These are phyloP conservation scores for Hyphantria cunea DNA, from an alignment of 1,140 invertebrate genomes.

Conservation along the genomic window DNA sequence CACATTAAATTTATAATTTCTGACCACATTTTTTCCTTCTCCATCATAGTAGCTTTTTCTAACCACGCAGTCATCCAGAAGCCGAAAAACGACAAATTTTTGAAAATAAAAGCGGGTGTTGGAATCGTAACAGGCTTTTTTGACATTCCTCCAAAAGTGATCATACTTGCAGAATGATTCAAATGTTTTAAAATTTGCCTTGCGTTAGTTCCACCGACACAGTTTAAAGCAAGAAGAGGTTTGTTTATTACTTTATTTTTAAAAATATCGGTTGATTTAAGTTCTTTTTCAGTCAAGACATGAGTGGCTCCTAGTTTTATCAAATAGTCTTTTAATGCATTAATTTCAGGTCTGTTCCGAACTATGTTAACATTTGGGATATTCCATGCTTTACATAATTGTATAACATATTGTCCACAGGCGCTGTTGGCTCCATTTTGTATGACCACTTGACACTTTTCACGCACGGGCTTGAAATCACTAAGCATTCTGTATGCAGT, in stretches of 20 bases:
- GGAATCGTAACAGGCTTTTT: slow-evolving; percentile 93
- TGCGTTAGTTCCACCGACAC: slow-evolving; percentile 96
- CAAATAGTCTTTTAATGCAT: slow-evolving; percentile 87
- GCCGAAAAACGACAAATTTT: slow-evolving; percentile 92
- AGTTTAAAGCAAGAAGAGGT: slow-evolving; percentile 95
- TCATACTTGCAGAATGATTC: slow-evolving; percentile 88
- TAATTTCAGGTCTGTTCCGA: slow-evolving; percentile 89
- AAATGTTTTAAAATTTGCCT: slow-evolving; percentile 91
- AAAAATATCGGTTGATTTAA: slow-evolving; percentile 88
- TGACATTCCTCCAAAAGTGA: slow-evolving; percentile 99
- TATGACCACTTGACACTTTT: slow-evolving; percentile 87
- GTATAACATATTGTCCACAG: slow-evolving; percentile 97
- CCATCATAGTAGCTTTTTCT: slow-evolving; percentile 77
- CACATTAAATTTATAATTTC: slow-evolving; percentile 89
- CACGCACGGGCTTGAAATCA: slow-evolving; percentile 91
- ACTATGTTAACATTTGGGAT: slow-evolving; percentile 94
- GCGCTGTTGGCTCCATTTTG: slow-evolving; percentile 99
- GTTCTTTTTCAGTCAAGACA: slow-evolving; percentile 95
- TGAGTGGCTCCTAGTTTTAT: slow-evolving; percentile 90
- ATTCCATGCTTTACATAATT: slow-evolving; percentile 90
- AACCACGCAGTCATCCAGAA: slow-evolving; percentile 98
- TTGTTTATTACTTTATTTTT: slow-evolving; percentile 84
- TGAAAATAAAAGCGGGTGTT: slow-evolving; percentile 95
- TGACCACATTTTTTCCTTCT: slow-evolving; percentile 88
- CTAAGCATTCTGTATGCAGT: slow-evolving; percentile 98